phyloP scores from a whole-genome alignment of 2,113 vertebrate genomes.

The Dicerorhinus sumatrensis region DNA sequence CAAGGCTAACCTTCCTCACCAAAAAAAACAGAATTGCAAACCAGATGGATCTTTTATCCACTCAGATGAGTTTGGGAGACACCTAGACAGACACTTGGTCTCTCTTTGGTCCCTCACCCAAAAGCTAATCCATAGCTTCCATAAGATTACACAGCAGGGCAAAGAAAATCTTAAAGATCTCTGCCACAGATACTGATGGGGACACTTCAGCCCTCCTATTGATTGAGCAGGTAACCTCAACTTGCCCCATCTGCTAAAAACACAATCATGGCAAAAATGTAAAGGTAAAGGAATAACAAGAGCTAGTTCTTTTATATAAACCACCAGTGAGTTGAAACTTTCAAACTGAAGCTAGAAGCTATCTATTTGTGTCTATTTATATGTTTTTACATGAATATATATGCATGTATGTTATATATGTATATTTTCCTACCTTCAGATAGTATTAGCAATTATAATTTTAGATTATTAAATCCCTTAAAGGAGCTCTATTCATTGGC shows the following conservation, averaged over 20 bases:
- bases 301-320: background rate
- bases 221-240: background rate
- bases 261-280: background rate
- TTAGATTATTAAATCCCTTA: slow-evolving; percentile 11
- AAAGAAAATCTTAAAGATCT: background rate
- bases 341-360: slow-evolving; percentile 11
- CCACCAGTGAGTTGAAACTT: background rate
- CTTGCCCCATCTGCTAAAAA: background rate
- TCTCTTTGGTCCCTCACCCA: background rate
- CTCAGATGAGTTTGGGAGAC: background rate
- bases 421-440: background rate
- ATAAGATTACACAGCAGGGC: background rate
- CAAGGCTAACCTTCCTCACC: no score
- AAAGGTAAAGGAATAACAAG: background rate
- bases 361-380: background rate
- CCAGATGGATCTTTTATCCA: background rate
- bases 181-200: background rate
- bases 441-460: background rate
- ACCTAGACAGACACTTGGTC: background rate
- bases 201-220: background rate
- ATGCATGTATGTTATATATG: background rate
- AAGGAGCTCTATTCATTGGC: background rate
- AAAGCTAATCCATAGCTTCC: background rate
- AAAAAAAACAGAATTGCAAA: background rate
- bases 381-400: background rate